These are phyloP conservation scores for Tiphia femorata DNA, from an alignment of 2,888 invertebrate species.

Conservation along the genomic window DNA sequence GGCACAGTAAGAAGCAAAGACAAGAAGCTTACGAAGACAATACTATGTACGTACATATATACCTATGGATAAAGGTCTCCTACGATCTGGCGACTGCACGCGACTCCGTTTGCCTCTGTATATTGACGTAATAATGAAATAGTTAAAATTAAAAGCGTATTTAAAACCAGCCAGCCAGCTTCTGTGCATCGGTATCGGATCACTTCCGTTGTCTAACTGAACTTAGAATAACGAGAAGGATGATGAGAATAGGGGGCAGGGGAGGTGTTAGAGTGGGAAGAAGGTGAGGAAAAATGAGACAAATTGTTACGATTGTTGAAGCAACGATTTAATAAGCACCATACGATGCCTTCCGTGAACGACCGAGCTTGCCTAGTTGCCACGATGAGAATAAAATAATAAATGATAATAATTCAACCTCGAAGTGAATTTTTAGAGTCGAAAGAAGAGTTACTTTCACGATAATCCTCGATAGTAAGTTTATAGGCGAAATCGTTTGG, in stretches of 20 bases:
- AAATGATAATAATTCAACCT: conserved; percentile 32
- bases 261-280: conserved; percentile 1
- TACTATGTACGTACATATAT: conserved; percentile 43
- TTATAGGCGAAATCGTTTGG: background rate
- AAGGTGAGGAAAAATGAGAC: conserved; percentile 23
- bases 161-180: conserved; percentile 38
- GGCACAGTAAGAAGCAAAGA: conserved; percentile 30
- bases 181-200: conserved; percentile 26
- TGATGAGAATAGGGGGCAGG: conserved; percentile 18
- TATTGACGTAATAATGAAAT: conserved; percentile 38
- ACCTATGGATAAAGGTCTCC: conserved; percentile 33
- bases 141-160: conserved; percentile 28
- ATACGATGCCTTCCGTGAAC: conserved; percentile 69
- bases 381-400: conserved; percentile 35
- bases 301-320: conserved; percentile 65
- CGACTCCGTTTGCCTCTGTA: conserved; percentile 45
- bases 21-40: conserved; percentile 47
- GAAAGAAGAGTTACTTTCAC: conserved; percentile 35
- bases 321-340: conserved; percentile 66
- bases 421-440: conserved; percentile 45
- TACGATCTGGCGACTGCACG: conserved; percentile 42
- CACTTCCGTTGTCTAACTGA: conserved; percentile 31
- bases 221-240: conserved; percentile 17
- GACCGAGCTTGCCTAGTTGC: conserved; percentile 66
- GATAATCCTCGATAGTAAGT: conserved; percentile 22